Base-by-base conservation (phyloP, 2,888 invertebrate genomes). In the Cinara cedri region DNA sequence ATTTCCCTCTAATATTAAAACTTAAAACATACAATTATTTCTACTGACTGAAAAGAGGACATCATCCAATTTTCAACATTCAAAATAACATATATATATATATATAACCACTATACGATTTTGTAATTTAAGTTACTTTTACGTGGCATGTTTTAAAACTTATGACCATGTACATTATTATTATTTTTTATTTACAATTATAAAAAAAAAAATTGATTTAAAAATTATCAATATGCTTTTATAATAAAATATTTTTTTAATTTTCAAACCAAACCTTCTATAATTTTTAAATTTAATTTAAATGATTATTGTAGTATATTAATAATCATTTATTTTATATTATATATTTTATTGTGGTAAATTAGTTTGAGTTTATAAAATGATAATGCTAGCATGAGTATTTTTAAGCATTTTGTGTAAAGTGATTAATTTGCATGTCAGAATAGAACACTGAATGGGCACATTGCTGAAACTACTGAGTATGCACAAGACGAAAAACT, bases 371-470 rank as follows among this genome's bases (percentile, higher is more conserved):
- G 11, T 63, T 6, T 34, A 62, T 49, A 62, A 72, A 62, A 66
- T 24, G 14, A 66, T 72, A 24, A 16, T 66, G 76, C 76, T 49
- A 78, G 78, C 78, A 78, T 78, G 78, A 78, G 70, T 70, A 78
- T 70, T 60, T 76, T 78, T 78, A 76, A 78, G 78, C 78, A 24
- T 70, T 76, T 60, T 78, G 24, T 78, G 68, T 78, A 78, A 78
- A 70, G 68, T 78, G 63, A 60, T 78, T 78, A 42, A 68, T 78
- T 78, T 78, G 78, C 78, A 78, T 78, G 78, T 78, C 78, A 78
- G 78, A 78, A 78, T 78, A 78, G 78, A 78, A 78, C 68, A 78
- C 78, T 78, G 78, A 78, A 78, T 66, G 78, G 78, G 70, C 51
- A 78, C 46, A 46, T 70, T 78, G 70, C 70, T 78, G 78, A 78